A percentile compares a stretch with the other conserved stretches of the same genome.
Conservation (phyloP, 2,797 vertebrate species). For the Distichodus sexfasciatus region DNA sequence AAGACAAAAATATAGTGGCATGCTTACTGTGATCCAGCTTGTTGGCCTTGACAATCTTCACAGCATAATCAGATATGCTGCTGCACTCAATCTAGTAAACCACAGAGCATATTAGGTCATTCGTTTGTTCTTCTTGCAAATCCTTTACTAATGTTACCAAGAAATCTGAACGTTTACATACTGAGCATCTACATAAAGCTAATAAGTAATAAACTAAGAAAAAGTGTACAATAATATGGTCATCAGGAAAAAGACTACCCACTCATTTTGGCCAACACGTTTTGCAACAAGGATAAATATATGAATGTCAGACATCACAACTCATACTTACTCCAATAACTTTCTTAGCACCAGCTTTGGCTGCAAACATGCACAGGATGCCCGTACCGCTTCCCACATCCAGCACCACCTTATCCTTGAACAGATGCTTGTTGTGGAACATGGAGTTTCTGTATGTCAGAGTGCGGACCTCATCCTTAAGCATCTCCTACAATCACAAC, state of each 20-base stretch:
- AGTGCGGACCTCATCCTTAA: constrained; percentile 92
- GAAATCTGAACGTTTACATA: too few species aligned
- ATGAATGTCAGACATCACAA: background rate
- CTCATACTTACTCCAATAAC: constrained; percentile 84
- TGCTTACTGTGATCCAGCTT: constrained; percentile 89
- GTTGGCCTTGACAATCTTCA: constrained; percentile 94
- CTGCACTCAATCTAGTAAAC: constrained; percentile 86
- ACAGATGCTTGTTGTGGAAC: constrained; percentile 96
- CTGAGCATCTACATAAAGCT: too few species aligned
- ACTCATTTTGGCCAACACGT: too few species aligned
- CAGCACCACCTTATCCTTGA: constrained; percentile 93
- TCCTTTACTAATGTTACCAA: too few species aligned
- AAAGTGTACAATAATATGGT: too few species aligned
- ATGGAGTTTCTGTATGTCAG: constrained; percentile 94
- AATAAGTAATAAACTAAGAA: too few species aligned
- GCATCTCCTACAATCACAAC: constrained; percentile 81
- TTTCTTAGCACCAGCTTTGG: constrained; percentile 89
- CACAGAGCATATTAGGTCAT: background rate
- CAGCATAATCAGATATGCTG: constrained; percentile 92
- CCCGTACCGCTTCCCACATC: constrained; percentile 93
- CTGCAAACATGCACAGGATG: constrained; percentile 94
- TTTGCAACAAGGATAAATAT: background rate
- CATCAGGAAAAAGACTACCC: too few species aligned
- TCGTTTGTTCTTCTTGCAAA: too few species aligned
- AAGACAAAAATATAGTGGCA: background rate